Evolutionary conservation across 2,113 vertebrate species (phyloP).

Genomic region (Blennius ocellaris): DNA sequence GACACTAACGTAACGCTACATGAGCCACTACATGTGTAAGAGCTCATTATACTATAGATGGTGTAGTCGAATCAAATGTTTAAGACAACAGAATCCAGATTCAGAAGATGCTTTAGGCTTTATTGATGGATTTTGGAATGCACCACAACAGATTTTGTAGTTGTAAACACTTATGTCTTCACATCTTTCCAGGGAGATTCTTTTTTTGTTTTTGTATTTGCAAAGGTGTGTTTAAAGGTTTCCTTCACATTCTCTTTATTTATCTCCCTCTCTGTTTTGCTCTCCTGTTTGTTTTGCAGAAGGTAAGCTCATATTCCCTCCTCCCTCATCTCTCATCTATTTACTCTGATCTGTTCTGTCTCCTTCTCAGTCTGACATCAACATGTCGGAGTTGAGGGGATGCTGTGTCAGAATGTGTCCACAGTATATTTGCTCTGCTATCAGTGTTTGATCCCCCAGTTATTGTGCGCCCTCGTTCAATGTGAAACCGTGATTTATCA

Average conservation of each 20-base stretch:
- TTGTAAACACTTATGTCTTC: no score
- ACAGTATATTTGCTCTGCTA: constrained; percentile 23
- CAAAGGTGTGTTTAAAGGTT: constrained; percentile 46
- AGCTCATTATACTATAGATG: background rate
- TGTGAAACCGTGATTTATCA: constrained; percentile 38
- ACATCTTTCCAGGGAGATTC: no score
- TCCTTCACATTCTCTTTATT: constrained; percentile 83
- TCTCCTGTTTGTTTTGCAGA: constrained; percentile 91
- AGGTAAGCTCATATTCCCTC: constrained; percentile 88
- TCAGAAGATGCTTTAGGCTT: background rate
- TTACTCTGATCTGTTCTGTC: constrained; percentile 6
- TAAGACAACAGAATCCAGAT: background rate
- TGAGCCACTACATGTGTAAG: background rate
- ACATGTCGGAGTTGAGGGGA: constrained; percentile 29
- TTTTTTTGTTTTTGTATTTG: no score
- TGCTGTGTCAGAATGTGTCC: constrained; percentile 32
- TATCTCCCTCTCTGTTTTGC: constrained; percentile 85
- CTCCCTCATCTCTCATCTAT: constrained; percentile 21
- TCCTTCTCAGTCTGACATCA: constrained; percentile 40
- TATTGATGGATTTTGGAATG: no score
- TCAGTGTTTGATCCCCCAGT: constrained; percentile 26
- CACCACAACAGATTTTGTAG: no score
- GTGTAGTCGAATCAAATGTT: background rate
- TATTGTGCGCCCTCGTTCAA: constrained; percentile 9
- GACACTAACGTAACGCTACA: background rate